These are phyloP conservation scores for Drosophila quinaria DNA, from an alignment of 2,888 invertebrate species.

Conservation along the genomic window DNA sequence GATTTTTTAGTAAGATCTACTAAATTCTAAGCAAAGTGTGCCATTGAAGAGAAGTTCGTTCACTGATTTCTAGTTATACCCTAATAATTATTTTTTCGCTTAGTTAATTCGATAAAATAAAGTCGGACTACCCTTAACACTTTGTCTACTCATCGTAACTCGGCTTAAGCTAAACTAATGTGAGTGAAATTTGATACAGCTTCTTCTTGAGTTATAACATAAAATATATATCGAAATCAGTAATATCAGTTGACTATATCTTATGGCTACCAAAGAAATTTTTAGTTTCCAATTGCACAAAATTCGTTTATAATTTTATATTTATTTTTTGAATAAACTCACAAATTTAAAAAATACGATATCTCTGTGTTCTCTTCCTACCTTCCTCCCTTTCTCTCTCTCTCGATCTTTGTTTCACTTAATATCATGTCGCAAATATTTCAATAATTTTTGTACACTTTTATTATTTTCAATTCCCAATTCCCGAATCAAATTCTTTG, in stretches of 20 bases:
- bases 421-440: conserved; percentile 15
- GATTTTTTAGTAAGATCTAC: no score
- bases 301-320: neutral
- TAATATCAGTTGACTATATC: neutral
- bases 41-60: neutral
- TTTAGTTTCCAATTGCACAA: no score
- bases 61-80: neutral
- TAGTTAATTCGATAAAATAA: neutral
- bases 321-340: neutral
- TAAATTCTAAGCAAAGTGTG: neutral
- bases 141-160: neutral
- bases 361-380: neutral
- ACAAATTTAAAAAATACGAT: neutral
- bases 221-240: neutral
- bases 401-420: neutral
- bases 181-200: neutral
- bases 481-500: conserved; percentile 22
- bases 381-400: no score
- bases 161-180: neutral
- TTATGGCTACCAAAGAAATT: neutral
- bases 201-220: neutral
- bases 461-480: conserved; percentile 8
- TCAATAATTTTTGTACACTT: neutral
- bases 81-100: neutral
- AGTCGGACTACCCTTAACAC: neutral